Evolutionary conservation across 2,888 invertebrate species (phyloP).

Genomic region (Coelinius sp.): DNA sequence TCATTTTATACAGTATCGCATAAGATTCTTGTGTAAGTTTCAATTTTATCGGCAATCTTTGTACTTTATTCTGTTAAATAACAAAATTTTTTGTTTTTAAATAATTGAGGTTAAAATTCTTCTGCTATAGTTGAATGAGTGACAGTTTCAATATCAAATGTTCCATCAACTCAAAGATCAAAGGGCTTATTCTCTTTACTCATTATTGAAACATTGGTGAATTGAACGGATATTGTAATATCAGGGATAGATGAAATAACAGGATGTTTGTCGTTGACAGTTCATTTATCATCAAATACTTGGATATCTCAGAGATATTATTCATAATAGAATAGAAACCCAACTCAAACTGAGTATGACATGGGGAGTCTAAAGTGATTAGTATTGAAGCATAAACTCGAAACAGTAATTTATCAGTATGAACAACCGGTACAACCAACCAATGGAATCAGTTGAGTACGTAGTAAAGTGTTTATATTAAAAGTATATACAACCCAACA

Average conservation of each 20-base stretch:
- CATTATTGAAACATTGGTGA: constrained; percentile 11
- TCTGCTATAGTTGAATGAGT: background rate
- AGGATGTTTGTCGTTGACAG: constrained; percentile 28
- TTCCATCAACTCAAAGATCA: background rate
- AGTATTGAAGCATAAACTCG: background rate
- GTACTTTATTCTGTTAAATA: background rate
- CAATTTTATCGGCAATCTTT: constrained; percentile 7
- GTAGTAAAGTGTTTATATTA: background rate
- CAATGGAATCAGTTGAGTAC: background rate
- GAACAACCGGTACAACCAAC: background rate
- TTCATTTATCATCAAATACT: constrained; percentile 25
- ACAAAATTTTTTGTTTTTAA: background rate
- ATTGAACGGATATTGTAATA: constrained; percentile 17
- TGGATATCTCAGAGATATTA: background rate
- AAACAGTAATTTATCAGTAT: background rate
- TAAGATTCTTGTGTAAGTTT: background rate
- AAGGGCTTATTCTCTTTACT: background rate
- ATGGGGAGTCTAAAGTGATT: background rate
- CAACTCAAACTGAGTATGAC: background rate
- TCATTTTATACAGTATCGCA: constrained; percentile 10
- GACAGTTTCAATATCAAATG: background rate
- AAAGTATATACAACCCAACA: background rate
- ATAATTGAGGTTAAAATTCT: background rate
- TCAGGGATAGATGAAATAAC: constrained; percentile 12
- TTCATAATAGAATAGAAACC: background rate